phyloP scores from a whole-genome alignment of 2,113 vertebrate species.

The Carlito syrichta region DNA sequence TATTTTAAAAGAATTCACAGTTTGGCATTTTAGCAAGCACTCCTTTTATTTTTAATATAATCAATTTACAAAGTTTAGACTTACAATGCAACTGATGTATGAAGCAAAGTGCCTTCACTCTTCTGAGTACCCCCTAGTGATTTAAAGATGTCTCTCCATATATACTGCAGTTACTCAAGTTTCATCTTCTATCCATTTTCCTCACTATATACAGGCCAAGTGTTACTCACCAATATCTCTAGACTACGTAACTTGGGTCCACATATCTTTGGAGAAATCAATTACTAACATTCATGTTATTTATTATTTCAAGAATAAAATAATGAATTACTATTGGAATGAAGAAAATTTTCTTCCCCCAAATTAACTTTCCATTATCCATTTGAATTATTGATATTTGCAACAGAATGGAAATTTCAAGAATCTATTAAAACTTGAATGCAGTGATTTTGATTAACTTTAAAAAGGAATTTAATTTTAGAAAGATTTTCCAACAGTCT shows the following conservation, averaged over 20 bases:
- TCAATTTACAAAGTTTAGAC: neutral
- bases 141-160: neutral
- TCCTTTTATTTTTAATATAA: conserved; percentile 31
- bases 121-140: neutral
- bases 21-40: neutral
- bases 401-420: conserved; percentile 22
- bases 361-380: conserved; percentile 17
- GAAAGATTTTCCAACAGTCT: conserved; percentile 38
- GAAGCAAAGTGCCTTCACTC: neutral
- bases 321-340: neutral
- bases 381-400: conserved; percentile 29
- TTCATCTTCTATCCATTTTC: conserved; percentile 5
- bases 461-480: neutral
- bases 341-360: neutral
- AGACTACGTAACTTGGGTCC: neutral
- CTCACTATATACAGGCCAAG: neutral
- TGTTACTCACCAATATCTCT: neutral
- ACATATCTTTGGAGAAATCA: conserved; percentile 30
- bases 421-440: conserved; percentile 41
- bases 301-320: conserved; percentile 36
- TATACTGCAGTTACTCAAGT: neutral
- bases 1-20: conserved; percentile 10
- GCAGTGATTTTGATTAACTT: conserved; percentile 40
- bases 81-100: neutral
- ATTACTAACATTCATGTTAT: conserved; percentile 24